Conservation (phyloP, 53 echinoderm and acorn worm species). For the Apostichopus leukothele region DNA sequence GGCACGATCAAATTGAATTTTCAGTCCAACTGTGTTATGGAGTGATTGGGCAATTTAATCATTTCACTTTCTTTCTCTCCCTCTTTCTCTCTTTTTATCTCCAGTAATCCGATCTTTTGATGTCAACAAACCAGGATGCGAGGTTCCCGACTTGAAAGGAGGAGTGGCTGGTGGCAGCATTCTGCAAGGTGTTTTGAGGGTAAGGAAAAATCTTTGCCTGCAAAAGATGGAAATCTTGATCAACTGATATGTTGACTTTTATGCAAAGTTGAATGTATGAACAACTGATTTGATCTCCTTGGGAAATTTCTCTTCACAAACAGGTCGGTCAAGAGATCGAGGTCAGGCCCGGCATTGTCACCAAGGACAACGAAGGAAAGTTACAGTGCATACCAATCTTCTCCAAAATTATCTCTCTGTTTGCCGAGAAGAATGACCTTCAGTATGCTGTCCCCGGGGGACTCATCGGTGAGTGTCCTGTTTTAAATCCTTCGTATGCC, state of each 20-base stretch:
- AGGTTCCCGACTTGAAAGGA: conserved; percentile 96
- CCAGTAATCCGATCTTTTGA: conserved; percentile 98
- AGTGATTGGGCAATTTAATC: too few species aligned
- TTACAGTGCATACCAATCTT: conserved; percentile 97
- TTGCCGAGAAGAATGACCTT: conserved; percentile 98
- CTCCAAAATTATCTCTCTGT: conserved; percentile 96
- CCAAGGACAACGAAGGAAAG: conserved; percentile 92
- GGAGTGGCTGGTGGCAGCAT: conserved; percentile 99
- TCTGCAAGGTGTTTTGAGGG: conserved; percentile 86
- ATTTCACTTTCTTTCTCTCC: too few species aligned
- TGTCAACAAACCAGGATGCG: conserved; percentile 99
- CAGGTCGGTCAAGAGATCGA: conserved; percentile 99
- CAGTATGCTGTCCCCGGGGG: conserved; percentile 99
- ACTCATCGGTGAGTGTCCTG: conserved; percentile 70
- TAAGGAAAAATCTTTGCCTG: conserved; percentile 20
- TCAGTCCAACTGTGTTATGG: too few species aligned
- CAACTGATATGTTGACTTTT: too few species aligned
- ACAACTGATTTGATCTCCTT: too few species aligned
- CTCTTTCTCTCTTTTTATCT: not conserved
- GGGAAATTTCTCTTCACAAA: not conserved
- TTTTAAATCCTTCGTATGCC: too few species aligned
- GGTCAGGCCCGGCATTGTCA: conserved; percentile 94
- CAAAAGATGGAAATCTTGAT: too few species aligned
- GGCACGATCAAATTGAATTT: too few species aligned
- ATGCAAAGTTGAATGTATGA: too few species aligned